Evolutionary conservation across 2,888 invertebrate genomes (phyloP).

Genomic region (Lysandra bellargus): DNA sequence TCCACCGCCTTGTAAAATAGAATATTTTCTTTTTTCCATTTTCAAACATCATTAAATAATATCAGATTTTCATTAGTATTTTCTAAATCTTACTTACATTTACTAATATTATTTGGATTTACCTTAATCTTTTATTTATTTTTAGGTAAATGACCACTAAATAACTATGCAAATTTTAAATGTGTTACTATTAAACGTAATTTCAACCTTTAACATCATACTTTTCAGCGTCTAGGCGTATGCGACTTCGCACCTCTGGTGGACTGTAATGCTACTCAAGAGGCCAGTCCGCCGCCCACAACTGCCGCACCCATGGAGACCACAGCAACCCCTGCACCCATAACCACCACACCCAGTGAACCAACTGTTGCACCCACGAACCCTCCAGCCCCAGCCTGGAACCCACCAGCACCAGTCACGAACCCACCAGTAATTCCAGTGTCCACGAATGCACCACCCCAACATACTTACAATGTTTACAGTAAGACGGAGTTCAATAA

Average conservation of each 20-base stretch:
- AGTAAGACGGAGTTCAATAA: slow-evolving; percentile 54
- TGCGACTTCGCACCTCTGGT: slow-evolving; percentile 83
- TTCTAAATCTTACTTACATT: no score
- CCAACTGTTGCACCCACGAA: slow-evolving; percentile 21
- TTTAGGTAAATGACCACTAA: no score
- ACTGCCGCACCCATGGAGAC: slow-evolving; percentile 31
- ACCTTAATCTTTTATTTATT: no score
- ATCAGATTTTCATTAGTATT: no score
- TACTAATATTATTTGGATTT: no score
- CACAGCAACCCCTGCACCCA: slow-evolving; percentile 29
- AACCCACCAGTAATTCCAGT: slow-evolving; percentile 29
- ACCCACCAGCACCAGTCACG: background rate
- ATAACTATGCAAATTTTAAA: no score
- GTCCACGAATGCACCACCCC: slow-evolving; percentile 21
- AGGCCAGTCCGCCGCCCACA: slow-evolving; percentile 7
- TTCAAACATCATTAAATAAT: no score
- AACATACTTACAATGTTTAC: slow-evolving; percentile 38
- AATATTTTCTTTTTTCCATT: no score
- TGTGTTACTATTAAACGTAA: no score
- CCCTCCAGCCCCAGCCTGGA: background rate
- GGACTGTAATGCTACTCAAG: slow-evolving; percentile 63
- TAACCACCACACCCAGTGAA: slow-evolving; percentile 18
- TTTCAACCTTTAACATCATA: background rate
- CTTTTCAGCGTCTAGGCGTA: slow-evolving; percentile 79
- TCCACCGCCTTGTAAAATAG: no score